phyloP scores from a whole-genome alignment of 2,113 vertebrate genomes.

The Gambusia affinis region DNA sequence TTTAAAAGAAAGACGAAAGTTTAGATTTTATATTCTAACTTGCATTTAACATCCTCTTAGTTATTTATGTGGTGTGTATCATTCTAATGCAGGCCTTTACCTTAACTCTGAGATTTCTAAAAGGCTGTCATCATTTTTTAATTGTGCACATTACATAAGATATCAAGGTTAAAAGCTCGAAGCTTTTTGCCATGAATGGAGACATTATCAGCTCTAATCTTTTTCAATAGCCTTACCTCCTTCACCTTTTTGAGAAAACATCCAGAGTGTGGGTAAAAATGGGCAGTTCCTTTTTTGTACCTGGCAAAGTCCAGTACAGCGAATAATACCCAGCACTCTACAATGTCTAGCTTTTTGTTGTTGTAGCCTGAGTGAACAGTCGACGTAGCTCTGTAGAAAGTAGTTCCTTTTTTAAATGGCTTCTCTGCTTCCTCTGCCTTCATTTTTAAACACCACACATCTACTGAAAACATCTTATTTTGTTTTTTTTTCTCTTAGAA shows the following conservation, averaged over 20 bases:
- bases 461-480: background rate
- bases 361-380: no score
- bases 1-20: no score
- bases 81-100: background rate
- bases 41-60: background rate
- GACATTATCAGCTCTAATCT: no score
- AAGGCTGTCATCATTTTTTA: background rate
- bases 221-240: no score
- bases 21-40: no score
- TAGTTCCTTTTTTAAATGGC: background rate
- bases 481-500: background rate
- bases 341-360: no score
- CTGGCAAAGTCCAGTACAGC: no score
- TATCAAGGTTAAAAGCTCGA: background rate
- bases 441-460: background rate
- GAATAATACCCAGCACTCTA: no score
- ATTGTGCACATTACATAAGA: background rate
- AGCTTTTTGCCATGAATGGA: no score
- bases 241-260: background rate
- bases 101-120: background rate
- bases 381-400: no score
- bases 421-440: background rate
- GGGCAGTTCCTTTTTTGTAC: no score
- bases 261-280: no score
- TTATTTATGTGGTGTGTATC: background rate